Percentiles rank a stretch among this genome's conserved stretches.
phyloP scores from a whole-genome alignment of 1,140 invertebrate species.

The Hirudo medicinalis region DNA sequence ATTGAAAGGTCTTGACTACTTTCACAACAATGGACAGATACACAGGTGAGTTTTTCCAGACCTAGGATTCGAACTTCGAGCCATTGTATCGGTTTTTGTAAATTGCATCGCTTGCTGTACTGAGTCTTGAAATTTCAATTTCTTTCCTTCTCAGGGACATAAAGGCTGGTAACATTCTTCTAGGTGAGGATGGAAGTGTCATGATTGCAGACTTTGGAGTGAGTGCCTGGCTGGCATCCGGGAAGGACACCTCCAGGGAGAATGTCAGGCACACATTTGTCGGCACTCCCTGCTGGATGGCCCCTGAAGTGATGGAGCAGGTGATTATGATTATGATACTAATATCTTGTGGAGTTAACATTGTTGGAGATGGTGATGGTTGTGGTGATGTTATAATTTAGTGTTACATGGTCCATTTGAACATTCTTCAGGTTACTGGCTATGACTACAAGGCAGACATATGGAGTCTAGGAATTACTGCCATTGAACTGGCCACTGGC shows the following conservation, averaged over 20 bases:
- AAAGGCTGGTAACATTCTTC: constrained; percentile 92
- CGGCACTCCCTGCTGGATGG: constrained; percentile 98
- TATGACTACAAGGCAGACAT: constrained; percentile 99
- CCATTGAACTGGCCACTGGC: constrained; percentile 95
- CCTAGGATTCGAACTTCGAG: background rate
- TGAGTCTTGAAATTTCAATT: background rate
- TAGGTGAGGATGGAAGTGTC: constrained; percentile 93
- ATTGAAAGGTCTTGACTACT: constrained; percentile 93
- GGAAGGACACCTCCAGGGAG: constrained; percentile 69
- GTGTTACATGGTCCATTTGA: background rate
- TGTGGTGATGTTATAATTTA: background rate
- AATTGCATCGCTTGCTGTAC: background rate
- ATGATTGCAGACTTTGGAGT: constrained; percentile 67
- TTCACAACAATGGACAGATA: constrained; percentile 96
- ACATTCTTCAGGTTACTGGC: constrained; percentile 60
- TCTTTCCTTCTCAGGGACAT: constrained; percentile 60
- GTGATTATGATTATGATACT: constrained; percentile 39
- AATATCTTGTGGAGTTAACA: background rate
- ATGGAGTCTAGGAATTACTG: constrained; percentile 97
- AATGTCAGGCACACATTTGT: constrained; percentile 93
- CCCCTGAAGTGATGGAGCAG: constrained; percentile 99
- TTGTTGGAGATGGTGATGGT: background rate
- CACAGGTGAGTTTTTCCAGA: constrained; percentile 54
- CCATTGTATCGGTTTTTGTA: background rate
- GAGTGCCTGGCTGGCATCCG: constrained; percentile 75